These are phyloP conservation scores for Pecten maximus DNA, from an alignment of 2,888 invertebrate genomes.

Conservation along the genomic window DNA sequence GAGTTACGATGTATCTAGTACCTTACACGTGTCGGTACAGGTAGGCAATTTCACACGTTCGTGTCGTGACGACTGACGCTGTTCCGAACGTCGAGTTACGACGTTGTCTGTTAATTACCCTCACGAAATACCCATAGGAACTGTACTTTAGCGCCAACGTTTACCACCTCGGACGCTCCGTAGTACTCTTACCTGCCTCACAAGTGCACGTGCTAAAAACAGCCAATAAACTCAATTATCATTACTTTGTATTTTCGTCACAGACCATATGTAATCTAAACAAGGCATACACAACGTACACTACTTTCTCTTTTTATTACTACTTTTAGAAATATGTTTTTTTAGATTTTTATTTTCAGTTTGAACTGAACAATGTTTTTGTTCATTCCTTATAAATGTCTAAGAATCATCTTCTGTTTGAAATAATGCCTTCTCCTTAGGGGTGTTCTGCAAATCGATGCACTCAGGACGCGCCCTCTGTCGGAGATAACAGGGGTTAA, in stretches of 20 bases:
- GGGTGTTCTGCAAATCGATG: background rate
- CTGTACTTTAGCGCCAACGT: background rate
- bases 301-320: too few species aligned
- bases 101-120: background rate
- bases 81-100: background rate
- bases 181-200: background rate
- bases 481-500: background rate
- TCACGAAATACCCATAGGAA: background rate
- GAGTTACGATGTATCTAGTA: too few species aligned
- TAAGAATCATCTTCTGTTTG: background rate
- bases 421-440: background rate
- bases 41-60: background rate
- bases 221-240: background rate
- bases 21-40: background rate
- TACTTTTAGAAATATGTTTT: background rate
- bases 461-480: background rate
- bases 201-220: background rate
- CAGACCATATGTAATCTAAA: background rate
- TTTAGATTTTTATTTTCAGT: background rate
- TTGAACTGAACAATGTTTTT: background rate
- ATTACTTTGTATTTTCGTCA: background rate
- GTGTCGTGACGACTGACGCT: background rate
- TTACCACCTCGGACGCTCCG: conserved; percentile 7
- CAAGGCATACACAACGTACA: background rate
- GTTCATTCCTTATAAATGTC: background rate